phyloP scores from a whole-genome alignment of 2,888 invertebrate species.

The Actias luna region DNA sequence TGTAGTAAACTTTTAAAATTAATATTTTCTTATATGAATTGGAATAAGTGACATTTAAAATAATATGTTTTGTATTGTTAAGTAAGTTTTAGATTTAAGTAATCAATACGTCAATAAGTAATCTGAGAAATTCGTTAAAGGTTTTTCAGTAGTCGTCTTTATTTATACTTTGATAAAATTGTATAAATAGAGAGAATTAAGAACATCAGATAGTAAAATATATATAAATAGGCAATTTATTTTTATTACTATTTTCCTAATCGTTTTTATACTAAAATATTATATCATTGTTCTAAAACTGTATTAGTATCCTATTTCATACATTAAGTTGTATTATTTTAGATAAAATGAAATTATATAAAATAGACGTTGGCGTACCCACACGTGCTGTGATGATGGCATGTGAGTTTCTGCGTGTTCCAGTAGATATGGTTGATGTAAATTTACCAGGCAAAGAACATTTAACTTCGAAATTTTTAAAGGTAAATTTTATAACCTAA shows the following conservation, averaged over 20 bases:
- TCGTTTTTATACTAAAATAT: too few relatives aligned
- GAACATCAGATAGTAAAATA: too few relatives aligned
- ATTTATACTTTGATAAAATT: too few relatives aligned
- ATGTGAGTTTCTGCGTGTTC: conserved; percentile 33
- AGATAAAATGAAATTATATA: conserved; percentile 36
- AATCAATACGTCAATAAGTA: too few relatives aligned
- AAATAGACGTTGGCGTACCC: conserved; percentile 39
- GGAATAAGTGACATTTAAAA: neutral
- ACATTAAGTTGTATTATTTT: neutral
- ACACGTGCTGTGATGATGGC: conserved; percentile 44
- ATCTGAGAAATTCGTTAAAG: too few relatives aligned
- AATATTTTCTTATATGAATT: neutral
- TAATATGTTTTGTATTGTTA: neutral
- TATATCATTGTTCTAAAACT: too few relatives aligned
- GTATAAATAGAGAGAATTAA: too few relatives aligned
- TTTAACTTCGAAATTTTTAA: conserved; percentile 30
- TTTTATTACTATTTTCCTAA: too few relatives aligned
- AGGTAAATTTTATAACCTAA: neutral
- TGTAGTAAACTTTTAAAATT: neutral
- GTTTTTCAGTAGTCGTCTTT: too few relatives aligned
- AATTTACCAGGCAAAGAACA: conserved; percentile 44
- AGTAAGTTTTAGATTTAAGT: neutral
- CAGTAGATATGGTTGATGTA: conserved; percentile 32
- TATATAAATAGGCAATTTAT: too few relatives aligned
- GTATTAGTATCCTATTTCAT: too few relatives aligned